Conservation (phyloP, 2,797 vertebrate species). For the Pipistrellus kuhlii region DNA sequence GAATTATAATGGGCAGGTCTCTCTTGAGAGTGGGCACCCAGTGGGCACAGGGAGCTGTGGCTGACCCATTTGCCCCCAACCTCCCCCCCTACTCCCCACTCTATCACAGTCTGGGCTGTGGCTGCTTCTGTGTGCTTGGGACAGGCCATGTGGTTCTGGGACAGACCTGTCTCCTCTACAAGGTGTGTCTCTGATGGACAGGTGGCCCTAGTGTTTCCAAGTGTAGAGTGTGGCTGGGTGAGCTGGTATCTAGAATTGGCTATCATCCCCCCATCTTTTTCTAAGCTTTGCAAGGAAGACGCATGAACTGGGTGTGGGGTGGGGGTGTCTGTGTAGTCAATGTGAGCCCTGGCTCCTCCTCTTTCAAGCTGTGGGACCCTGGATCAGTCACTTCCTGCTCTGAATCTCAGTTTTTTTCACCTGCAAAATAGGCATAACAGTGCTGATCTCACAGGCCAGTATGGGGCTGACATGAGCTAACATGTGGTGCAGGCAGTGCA, state of each 20-base stretch:
- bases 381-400: background rate
- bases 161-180: background rate
- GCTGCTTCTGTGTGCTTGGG: background rate
- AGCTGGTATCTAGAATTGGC: too few relatives aligned
- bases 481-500: background rate
- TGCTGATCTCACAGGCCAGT: background rate
- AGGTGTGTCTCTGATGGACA: background rate
- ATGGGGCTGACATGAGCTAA: background rate
- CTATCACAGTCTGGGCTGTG: background rate
- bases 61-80: accelerated
- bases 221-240: background rate
- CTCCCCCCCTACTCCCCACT: too few relatives aligned
- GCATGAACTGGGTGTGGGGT: background rate
- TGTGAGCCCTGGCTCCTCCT: background rate
- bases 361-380: background rate
- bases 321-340: too few relatives aligned
- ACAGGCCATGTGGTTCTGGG: background rate
- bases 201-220: background rate
- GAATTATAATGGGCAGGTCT: background rate
- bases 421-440: background rate
- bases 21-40: background rate
- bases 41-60: too few relatives aligned
- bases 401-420: background rate
- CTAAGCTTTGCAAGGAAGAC: background rate
- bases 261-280: background rate